A percentile compares a stretch with the other conserved stretches of the same genome.
Evolutionary conservation across 35 echinoderm and acorn worm species (phyloP).

Genomic region (Chiridota heheva): DNA sequence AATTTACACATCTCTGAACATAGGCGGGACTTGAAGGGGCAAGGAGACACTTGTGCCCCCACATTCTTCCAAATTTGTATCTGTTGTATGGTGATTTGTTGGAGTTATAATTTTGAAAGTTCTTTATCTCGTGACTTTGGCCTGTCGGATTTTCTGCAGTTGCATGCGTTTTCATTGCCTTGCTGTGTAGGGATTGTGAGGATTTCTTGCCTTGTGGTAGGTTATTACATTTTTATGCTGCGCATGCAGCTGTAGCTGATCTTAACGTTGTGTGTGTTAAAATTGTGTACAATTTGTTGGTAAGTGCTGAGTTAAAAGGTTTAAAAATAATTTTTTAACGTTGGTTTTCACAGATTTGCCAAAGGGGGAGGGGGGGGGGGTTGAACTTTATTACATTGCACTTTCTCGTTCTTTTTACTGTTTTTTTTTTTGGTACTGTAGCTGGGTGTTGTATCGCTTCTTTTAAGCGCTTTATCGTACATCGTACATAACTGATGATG

Average conservation of each 20-base stretch:
- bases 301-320: neutral
- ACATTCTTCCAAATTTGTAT: no score
- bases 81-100: no score
- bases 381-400: neutral
- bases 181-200: neutral
- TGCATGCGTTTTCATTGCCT: no score
- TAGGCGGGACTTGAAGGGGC: no score
- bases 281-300: neutral
- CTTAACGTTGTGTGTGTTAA: conserved; percentile 12
- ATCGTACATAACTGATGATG: neutral
- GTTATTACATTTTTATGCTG: neutral
- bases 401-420: neutral
- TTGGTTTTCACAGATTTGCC: conserved; percentile 4
- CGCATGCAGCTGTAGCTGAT: conserved; percentile 10
- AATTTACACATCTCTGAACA: no score
- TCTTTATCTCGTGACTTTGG: no score
- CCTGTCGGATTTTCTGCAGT: no score
- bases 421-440: neutral
- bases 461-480: neutral
- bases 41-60: no score
- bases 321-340: neutral
- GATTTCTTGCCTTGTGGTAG: no score
- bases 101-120: no score
- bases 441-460: neutral
- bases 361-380: neutral